These are phyloP conservation scores for Brachyopa scutellaris DNA, from an alignment of 2,888 invertebrate genomes.

Conservation along the genomic window DNA sequence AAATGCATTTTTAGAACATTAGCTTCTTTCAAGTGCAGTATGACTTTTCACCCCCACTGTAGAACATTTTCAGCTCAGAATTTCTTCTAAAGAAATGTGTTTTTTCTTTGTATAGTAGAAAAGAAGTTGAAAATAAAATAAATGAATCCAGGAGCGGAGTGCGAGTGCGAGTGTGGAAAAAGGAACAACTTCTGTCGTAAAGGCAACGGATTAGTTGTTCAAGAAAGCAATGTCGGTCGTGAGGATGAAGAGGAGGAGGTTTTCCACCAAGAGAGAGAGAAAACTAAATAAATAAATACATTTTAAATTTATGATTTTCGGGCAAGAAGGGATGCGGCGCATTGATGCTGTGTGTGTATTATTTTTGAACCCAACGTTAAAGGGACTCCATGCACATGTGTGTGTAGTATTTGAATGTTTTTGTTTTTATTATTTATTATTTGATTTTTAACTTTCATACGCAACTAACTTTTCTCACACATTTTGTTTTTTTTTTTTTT, in stretches of 20 bases:
- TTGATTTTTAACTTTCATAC: conserved; percentile 72
- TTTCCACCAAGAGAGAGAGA: conserved; percentile 64
- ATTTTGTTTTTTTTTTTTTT: conserved; percentile 52
- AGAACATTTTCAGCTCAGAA: conserved; percentile 40
- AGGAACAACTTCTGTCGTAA: conserved; percentile 70
- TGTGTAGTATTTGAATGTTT: conserved; percentile 21
- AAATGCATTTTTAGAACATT: too few relatives aligned
- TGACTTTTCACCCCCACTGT: conserved; percentile 37
- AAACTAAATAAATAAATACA: conserved; percentile 73
- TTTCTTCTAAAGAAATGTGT: conserved; percentile 60
- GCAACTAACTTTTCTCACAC: conserved; percentile 71
- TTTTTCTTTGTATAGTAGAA: conserved; percentile 45
- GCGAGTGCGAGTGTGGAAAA: conserved; percentile 61
- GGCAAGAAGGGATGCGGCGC: conserved; percentile 69
- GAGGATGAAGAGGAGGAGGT: conserved; percentile 27
- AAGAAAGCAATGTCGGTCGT: conserved; percentile 41
- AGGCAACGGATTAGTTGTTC: conserved; percentile 67
- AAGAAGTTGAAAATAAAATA: conserved; percentile 70
- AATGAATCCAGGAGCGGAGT: conserved; percentile 68
- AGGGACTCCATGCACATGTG: conserved; percentile 19
- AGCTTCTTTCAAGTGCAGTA: too few relatives aligned
- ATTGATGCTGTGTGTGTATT: conserved; percentile 65
- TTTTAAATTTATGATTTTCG: conserved; percentile 72
- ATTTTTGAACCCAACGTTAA: conserved; percentile 54
- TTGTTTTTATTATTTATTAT: conserved; percentile 73